Evolutionary conservation across 2,797 vertebrate species (phyloP).

Genomic region (Enteromius trimaculatus): DNA sequence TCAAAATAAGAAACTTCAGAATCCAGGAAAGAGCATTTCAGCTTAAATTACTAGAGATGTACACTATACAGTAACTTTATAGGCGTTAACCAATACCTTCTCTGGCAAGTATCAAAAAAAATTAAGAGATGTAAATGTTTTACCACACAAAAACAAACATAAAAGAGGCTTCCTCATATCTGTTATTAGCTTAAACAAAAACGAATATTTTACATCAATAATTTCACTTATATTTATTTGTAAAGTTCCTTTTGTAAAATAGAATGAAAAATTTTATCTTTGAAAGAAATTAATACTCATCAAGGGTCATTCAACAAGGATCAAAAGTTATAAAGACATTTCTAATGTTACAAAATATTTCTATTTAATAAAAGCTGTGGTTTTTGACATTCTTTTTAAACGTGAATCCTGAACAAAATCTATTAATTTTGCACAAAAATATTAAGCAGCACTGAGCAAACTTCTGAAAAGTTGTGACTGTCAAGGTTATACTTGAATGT

Average conservation of each 20-base stretch:
- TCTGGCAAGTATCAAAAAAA: background rate
- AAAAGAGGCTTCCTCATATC: too few species aligned
- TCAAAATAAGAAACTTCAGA: background rate
- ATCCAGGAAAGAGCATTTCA: background rate
- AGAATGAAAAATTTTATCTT: background rate
- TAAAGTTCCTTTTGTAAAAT: background rate
- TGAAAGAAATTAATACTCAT: background rate
- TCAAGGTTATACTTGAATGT: background rate
- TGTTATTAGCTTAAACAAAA: too few species aligned
- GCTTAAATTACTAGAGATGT: background rate
- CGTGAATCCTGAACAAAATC: background rate
- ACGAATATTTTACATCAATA: too few species aligned
- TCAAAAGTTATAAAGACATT: background rate
- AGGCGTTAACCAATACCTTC: background rate
- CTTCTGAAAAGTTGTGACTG: too few species aligned
- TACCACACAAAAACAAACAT: too few species aligned
- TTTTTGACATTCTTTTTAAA: background rate
- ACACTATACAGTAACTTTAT: background rate
- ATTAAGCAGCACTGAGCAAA: background rate
- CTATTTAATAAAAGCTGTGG: background rate
- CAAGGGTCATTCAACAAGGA: background rate
- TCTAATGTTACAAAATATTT: background rate
- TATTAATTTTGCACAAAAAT: background rate
- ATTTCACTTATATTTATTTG: background rate
- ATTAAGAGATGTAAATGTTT: background rate